Evolutionary conservation across 2,113 vertebrate species (phyloP).

Genomic region (Furnarius figulus): DNA sequence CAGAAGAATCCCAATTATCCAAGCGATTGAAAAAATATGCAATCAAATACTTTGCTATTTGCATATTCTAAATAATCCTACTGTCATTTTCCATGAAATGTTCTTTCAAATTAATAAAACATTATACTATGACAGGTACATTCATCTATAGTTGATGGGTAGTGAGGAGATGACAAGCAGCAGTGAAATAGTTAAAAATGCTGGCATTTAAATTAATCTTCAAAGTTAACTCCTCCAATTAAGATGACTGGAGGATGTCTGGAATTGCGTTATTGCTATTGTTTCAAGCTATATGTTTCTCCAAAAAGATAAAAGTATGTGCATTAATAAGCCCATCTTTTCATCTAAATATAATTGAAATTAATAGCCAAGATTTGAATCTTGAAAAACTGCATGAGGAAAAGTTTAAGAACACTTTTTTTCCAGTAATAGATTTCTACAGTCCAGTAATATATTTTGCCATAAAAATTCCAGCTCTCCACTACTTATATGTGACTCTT

Average conservation of each 20-base stretch:
- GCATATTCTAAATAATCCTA: slow-evolving; percentile 33
- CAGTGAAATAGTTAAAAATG: slow-evolving; percentile 51
- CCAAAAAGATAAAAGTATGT: background rate
- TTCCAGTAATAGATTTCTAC: background rate
- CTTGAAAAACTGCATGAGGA: background rate
- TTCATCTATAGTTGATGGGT: background rate
- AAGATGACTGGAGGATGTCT: background rate
- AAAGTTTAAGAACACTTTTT: background rate
- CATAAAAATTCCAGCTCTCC: background rate
- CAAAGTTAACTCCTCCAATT: slow-evolving; percentile 17
- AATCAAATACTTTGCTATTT: slow-evolving; percentile 2
- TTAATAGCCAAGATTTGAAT: background rate
- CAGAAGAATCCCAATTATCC: slow-evolving; percentile 22
- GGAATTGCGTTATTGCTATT: slow-evolving; percentile 4
- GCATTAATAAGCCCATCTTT: background rate
- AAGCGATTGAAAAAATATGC: slow-evolving; percentile 27
- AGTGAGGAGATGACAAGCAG: background rate
- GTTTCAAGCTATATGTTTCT: background rate
- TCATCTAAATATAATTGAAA: background rate
- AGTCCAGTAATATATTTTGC: background rate
- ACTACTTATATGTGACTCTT: background rate
- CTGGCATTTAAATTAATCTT: slow-evolving; percentile 33
- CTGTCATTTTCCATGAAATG: background rate
- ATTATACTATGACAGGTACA: background rate
- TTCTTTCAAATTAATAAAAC: slow-evolving; percentile 48